Evolutionary conservation across 2,797 vertebrate species (phyloP).

Genomic region (Gorsachius magnificus): DNA sequence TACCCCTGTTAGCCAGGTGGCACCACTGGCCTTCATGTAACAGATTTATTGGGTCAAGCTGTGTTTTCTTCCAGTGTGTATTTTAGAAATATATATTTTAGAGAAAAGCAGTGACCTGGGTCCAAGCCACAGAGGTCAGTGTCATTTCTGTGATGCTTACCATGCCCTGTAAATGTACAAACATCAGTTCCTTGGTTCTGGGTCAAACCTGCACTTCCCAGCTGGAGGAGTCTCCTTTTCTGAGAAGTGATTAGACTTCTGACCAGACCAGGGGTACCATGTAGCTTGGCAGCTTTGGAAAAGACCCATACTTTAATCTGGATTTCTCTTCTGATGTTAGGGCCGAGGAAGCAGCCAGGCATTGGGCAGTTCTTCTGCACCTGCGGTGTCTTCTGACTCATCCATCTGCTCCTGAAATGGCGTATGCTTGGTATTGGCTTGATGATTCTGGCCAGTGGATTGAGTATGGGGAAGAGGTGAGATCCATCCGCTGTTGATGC

Average conservation of each 20-base stretch:
- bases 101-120: not conserved
- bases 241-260: not conserved
- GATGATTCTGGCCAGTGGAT: constrained; percentile 42
- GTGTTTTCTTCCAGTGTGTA: not conserved
- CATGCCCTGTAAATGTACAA: not conserved
- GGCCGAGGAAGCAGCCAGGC: not conserved
- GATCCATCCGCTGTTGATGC: not conserved
- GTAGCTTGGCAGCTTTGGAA: not conserved
- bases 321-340: not conserved
- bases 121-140: not conserved
- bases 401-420: not conserved
- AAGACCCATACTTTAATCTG: not conserved
- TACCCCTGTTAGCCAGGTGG: not conserved
- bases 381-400: not conserved
- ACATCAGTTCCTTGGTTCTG: not conserved
- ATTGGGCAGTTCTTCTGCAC: not conserved
- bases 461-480: constrained; percentile 67
- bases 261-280: not conserved
- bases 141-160: not conserved
- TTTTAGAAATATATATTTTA: not conserved
- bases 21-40: not conserved
- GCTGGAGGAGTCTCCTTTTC: not conserved
- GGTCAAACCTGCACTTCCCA: not conserved
- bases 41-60: not conserved
- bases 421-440: constrained; percentile 45